These are phyloP conservation scores for Drosophila nasuta DNA, from an alignment of 1,140 invertebrate species.

Conservation along the genomic window DNA sequence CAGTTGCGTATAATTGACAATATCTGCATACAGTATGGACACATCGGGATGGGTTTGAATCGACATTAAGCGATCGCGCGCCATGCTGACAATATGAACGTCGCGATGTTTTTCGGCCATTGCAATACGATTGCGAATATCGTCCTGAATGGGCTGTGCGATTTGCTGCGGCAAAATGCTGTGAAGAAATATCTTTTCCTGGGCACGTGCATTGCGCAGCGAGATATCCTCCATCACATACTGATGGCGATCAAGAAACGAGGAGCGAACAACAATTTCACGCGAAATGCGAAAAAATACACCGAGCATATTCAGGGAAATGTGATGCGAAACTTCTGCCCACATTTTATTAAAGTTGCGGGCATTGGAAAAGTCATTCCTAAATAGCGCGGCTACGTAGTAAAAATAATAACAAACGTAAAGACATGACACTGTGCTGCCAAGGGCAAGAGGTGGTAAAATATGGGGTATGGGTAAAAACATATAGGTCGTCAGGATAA, in stretches of 20 bases:
- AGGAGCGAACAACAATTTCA: conserved; percentile 93
- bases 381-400: conserved; percentile 86
- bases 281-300: conserved; percentile 94
- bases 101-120: conserved; percentile 63
- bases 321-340: conserved; percentile 90
- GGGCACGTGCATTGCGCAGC: conserved; percentile 91
- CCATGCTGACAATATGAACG: conserved; percentile 29
- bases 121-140: conserved; percentile 89
- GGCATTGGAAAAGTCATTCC: not conserved
- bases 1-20: conserved; percentile 97
- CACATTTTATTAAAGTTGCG: conserved; percentile 60
- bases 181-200: conserved; percentile 93
- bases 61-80: conserved; percentile 89
- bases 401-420: conserved; percentile 87
- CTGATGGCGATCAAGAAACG: conserved; percentile 93
- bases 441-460: conserved; percentile 87
- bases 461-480: conserved; percentile 91
- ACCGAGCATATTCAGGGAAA: conserved; percentile 92
- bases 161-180: conserved; percentile 95
- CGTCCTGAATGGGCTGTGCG: conserved; percentile 90
- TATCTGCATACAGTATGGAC: conserved; percentile 97
- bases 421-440: conserved; percentile 86
- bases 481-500: conserved; percentile 90
- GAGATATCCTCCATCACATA: conserved; percentile 94
- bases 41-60: conserved; percentile 95